phyloP scores from a whole-genome alignment of 2,113 vertebrate genomes.

The Benitochromis conjunctus region DNA sequence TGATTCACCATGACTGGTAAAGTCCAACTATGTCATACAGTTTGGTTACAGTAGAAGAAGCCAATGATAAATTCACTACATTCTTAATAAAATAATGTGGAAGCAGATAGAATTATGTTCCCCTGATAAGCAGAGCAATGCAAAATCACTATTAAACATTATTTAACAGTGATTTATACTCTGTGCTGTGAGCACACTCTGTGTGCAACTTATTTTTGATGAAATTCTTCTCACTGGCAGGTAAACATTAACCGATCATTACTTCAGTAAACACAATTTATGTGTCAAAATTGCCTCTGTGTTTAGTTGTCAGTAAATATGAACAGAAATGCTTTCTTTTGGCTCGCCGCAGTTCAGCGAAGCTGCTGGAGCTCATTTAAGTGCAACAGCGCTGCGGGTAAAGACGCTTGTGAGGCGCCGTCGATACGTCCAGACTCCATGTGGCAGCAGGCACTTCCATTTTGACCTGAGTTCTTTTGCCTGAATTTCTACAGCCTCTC shows the following conservation, averaged over 20 bases:
- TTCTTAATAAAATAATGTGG: neutral
- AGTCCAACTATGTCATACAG: neutral
- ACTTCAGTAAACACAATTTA: neutral
- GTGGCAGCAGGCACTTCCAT: neutral
- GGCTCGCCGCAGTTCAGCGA: neutral
- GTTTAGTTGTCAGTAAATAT: neutral
- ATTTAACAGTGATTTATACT: neutral
- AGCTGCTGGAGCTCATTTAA: neutral
- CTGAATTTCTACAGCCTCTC: neutral
- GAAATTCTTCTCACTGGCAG: neutral
- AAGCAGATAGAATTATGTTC: neutral
- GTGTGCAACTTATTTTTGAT: neutral
- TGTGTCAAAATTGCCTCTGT: neutral
- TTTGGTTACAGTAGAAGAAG: neutral
- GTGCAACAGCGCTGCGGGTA: neutral
- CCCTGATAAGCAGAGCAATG: neutral
- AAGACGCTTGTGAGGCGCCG: neutral
- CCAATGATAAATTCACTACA: neutral
- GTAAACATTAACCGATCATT: neutral
- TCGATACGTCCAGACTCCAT: neutral
- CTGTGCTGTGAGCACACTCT: too few relatives aligned
- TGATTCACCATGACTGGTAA: neutral
- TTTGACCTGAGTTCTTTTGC: neutral
- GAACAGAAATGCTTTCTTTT: neutral
- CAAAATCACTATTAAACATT: neutral